Base-by-base conservation (phyloP, 2,113 vertebrate species). In the Hippocampus abdominalis region DNA sequence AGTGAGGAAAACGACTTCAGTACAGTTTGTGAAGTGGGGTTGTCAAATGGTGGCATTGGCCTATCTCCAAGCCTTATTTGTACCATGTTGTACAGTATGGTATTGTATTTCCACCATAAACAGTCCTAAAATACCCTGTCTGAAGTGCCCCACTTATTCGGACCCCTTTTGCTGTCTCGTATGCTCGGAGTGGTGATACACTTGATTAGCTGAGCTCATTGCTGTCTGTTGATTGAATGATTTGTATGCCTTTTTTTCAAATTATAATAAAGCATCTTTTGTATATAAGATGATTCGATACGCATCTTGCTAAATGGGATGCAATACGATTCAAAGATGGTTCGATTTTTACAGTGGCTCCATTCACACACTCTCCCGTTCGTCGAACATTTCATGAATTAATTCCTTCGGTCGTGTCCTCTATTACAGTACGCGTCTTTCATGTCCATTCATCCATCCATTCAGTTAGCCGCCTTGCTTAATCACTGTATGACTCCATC, bases 401-500 rank as follows among this genome's bases (percentile, higher is more conserved):
- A 11, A 57, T 68, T 66, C n/a, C 23, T 39, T 29, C 3, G 63
- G 40, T 63, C 61, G 15, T 32, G 29, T 32, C 29, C 12, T 42
- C 8, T 64, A 12, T 23, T 29, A 7, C 16, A 5, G 23, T 8
- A 54, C 29, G 27, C 61, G 54, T 21, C 27, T 39, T 21, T 71
- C 32, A 56, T 53, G 15, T 49, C 4, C 57, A 49, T 66, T 39
- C 63, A 70, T 56, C 32, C 66, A 53, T 77, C 23, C 60, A 27
- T 79, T 27, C 48, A 70, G 48, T 62, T 48, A 53, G 42, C 63
- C 0, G 44, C 56, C 42, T 0, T 36, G n/a, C 56, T 72, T 75
- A 80, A 66, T 76, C 67, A 25, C 62, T 36, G 49, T 77, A 67
- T 65, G 66, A 49, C 68, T 79, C 42, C 32, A 42, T 74, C 49